Percentiles rank a stretch among this genome's conserved stretches.
These are phyloP conservation scores for Sclerurus mexicanus DNA, from an alignment of 2,113 vertebrate genomes.

Conservation along the genomic window DNA sequence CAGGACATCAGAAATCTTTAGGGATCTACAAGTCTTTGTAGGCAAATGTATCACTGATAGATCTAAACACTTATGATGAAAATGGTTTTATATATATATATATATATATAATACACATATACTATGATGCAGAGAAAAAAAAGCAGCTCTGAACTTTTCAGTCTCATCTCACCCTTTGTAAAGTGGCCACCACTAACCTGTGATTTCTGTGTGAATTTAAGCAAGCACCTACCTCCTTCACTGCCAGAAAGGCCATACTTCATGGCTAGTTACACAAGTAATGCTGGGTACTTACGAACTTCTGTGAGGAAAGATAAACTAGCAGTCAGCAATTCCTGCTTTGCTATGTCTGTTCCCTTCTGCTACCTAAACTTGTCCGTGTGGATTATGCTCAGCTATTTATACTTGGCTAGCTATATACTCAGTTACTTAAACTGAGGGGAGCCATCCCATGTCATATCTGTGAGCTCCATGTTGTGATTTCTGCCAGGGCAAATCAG, in stretches of 20 bases:
- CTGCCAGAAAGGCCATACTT: not conserved
- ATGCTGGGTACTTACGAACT: not conserved
- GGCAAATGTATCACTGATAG: not conserved
- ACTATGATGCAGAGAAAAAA: not conserved
- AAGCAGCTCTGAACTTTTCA: not conserved
- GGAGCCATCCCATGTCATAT: not conserved
- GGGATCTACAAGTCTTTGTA: not conserved
- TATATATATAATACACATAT: not conserved
- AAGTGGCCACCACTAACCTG: not conserved
- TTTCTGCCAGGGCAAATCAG: not conserved
- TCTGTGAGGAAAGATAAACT: not conserved
- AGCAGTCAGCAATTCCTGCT: not conserved
- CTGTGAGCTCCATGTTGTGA: not conserved
- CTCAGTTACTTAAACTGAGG: not conserved
- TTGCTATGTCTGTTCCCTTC: not conserved
- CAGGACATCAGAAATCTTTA: not conserved
- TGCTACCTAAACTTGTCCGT: not conserved
- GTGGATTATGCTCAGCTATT: not conserved
- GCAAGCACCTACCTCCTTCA: not conserved
- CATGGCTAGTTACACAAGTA: rapidly evolving
- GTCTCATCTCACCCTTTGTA: not conserved
- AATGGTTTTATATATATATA: too few species aligned
- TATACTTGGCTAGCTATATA: too few species aligned
- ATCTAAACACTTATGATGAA: rapidly evolving
- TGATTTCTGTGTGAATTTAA: not conserved